A percentile compares a stretch with the other conserved stretches of the same genome.
phyloP scores from a whole-genome alignment of 92 coral and sea anemone genomes.

The Epizoanthus illoricatus region DNA sequence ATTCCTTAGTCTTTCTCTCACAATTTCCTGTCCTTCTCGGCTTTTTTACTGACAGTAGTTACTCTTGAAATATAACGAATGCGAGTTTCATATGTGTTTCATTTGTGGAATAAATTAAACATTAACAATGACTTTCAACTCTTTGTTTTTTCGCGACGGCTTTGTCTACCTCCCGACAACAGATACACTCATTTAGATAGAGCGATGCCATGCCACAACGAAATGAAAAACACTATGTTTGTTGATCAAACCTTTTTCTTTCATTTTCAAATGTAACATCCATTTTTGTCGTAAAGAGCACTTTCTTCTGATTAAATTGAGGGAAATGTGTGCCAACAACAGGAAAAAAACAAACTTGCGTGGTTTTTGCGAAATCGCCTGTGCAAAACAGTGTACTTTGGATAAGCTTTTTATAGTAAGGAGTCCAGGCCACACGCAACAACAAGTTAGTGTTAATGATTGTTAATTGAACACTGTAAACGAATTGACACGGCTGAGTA shows the following conservation, averaged over 20 bases:
- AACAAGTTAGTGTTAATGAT: conserved; percentile 57
- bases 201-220: not conserved
- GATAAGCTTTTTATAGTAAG: not conserved
- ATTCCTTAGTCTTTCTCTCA: not conserved
- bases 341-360: not conserved
- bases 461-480: conserved; percentile 79
- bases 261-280: not conserved
- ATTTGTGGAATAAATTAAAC: conserved; percentile 2
- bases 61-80: not conserved
- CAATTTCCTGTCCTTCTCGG: conserved; percentile 8
- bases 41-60: not conserved
- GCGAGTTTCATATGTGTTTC: conserved; percentile 31
- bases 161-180: conserved; percentile 26
- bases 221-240: not conserved
- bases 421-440: conserved; percentile 67
- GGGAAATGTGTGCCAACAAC: not conserved
- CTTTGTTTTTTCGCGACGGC: conserved; percentile 24
- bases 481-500: conserved; percentile 85
- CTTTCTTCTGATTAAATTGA: not conserved
- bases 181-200: not conserved
- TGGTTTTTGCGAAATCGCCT: conserved; percentile 6
- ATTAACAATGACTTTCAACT: conserved; percentile 18
- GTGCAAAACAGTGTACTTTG: not conserved
- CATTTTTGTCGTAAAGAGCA: not conserved
- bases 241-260: not conserved